Evolutionary conservation across 2,888 invertebrate species (phyloP).

Genomic region (Zeuzera pyrina): DNA sequence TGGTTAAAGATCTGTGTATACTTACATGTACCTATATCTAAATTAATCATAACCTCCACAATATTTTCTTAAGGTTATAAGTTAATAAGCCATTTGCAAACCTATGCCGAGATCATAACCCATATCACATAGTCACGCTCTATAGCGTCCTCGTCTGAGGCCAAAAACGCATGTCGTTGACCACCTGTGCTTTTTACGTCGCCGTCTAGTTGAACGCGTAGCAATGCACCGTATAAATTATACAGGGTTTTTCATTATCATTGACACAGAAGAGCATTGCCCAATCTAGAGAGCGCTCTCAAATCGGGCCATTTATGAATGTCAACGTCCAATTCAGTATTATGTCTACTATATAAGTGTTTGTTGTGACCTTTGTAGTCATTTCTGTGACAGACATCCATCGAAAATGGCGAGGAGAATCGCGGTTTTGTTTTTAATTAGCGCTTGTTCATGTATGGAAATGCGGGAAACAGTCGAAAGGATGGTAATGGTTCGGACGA

Average conservation of each 20-base stretch:
- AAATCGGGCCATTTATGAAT: conserved; percentile 59
- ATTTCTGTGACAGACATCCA: conserved; percentile 44
- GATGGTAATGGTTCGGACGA: conserved; percentile 70
- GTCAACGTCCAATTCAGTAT: conserved; percentile 52
- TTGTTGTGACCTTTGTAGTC: conserved; percentile 50
- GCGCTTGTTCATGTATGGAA: conserved; percentile 46
- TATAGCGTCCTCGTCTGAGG: not conserved
- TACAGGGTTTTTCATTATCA: conserved; percentile 66
- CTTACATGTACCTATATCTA: too few relatives aligned
- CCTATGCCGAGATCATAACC: too few relatives aligned
- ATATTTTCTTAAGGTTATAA: too few relatives aligned
- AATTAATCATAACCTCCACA: too few relatives aligned
- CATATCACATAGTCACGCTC: not conserved
- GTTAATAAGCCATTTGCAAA: too few relatives aligned
- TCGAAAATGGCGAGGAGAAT: conserved; percentile 49
- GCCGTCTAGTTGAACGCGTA: conserved; percentile 32
- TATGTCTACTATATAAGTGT: conserved; percentile 60
- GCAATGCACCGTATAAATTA: conserved; percentile 58
- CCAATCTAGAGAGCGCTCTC: conserved; percentile 58
- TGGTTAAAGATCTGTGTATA: too few relatives aligned
- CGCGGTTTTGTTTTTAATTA: conserved; percentile 31
- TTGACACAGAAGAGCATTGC: conserved; percentile 69
- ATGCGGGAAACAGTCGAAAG: conserved; percentile 64
- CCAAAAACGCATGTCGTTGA: not conserved
- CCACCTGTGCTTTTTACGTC: not conserved